Conservation (phyloP, 2,797 vertebrate species). For the Phaenicophaeus curvirostris region DNA sequence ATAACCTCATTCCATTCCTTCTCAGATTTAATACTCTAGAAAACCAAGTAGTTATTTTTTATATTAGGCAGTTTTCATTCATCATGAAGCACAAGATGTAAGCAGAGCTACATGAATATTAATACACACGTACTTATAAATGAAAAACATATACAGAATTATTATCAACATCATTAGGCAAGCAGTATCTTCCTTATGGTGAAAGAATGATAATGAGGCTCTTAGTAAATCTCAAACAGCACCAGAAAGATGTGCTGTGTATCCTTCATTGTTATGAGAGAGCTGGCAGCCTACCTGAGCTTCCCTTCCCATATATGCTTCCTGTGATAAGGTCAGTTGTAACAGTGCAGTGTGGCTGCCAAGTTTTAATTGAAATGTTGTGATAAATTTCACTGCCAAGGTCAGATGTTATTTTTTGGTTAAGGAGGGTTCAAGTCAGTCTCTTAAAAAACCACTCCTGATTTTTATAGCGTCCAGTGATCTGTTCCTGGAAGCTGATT, state of each 20-base stretch:
- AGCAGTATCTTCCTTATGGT: constrained; percentile 7
- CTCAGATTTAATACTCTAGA: not conserved
- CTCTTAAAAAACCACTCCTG: constrained; percentile 78
- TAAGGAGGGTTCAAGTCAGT: constrained; percentile 81
- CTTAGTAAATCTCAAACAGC: not conserved
- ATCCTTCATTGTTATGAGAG: not conserved
- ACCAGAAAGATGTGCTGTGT: not conserved
- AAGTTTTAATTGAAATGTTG: constrained; percentile 88
- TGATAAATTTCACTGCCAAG: constrained; percentile 84
- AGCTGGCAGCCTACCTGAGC: not conserved
- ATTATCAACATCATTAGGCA: constrained; percentile 21
- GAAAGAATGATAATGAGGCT: not conserved
- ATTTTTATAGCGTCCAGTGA: constrained; percentile 84
- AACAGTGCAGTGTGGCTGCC: constrained; percentile 63
- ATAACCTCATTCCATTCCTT: not conserved
- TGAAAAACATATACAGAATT: not conserved
- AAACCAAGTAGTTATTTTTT: not conserved
- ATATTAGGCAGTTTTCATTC: not conserved
- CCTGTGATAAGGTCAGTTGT: constrained; percentile 76
- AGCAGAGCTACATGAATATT: constrained; percentile 8
- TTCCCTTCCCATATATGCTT: constrained; percentile 3
- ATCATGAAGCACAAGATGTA: not conserved
- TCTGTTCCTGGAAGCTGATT: constrained; percentile 82
- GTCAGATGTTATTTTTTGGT: constrained; percentile 83
- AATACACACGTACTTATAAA: not conserved